These are phyloP conservation scores for Cosmia trapezina DNA, from an alignment of 2,888 invertebrate genomes.

Conservation along the genomic window DNA sequence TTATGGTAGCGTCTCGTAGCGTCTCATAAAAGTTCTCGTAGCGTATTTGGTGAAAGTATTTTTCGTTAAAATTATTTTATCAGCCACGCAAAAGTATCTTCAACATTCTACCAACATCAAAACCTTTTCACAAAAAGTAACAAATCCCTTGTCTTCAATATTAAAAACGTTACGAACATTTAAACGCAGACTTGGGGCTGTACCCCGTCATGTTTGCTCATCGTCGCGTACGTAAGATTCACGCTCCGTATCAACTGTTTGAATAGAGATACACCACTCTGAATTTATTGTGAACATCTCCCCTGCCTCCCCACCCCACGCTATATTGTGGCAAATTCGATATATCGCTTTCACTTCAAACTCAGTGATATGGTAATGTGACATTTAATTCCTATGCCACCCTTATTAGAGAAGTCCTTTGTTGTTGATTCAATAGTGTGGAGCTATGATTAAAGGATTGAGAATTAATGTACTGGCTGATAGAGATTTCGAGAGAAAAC, in stretches of 20 bases:
- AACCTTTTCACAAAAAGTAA: neutral
- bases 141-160: constrained; percentile 22
- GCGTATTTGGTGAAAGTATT: neutral
- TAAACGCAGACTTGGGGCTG: constrained; percentile 58
- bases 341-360: constrained; percentile 86
- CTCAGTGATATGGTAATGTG: constrained; percentile 87
- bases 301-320: constrained; percentile 67
- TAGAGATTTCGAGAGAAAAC: neutral
- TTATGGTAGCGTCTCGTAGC: neutral
- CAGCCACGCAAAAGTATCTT: constrained; percentile 1
- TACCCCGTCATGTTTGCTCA: constrained; percentile 81
- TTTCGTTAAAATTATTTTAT: neutral
- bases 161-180: constrained; percentile 58
- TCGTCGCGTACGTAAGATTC: constrained; percentile 85
- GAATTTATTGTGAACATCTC: constrained; percentile 86
- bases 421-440: constrained; percentile 62
- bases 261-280: constrained; percentile 88
- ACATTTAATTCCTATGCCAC: constrained; percentile 86
- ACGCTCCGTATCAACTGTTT: constrained; percentile 88
- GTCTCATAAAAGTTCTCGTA: neutral
- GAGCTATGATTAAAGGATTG: constrained; percentile 48
- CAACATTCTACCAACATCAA: constrained; percentile 7
- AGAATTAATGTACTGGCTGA: constrained; percentile 30
- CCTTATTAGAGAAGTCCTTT: constrained; percentile 74
- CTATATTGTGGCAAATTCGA: constrained; percentile 87